Base-by-base conservation (phyloP, 1,140 invertebrate genomes). In the Hylaeus anthracinus region DNA sequence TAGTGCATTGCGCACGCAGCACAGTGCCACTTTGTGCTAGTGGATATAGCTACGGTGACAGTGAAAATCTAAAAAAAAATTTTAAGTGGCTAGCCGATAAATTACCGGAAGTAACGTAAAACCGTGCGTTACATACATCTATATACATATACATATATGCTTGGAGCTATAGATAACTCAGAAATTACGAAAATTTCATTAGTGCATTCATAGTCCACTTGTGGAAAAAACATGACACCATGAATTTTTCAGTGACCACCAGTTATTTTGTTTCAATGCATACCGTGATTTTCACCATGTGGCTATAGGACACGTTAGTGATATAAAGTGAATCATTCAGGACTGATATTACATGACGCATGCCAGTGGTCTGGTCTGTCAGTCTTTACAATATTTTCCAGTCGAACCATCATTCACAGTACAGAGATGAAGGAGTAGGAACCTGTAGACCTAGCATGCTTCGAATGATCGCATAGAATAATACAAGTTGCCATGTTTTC, bases 61-160 rank as follows among this genome's bases (percentile, higher is more conserved):
- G 88, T 89, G 87, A 87, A 84, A 83, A 82, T 70, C 58, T 73
- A 69, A 58, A 81, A 79, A 76, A 79, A 87, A 83, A 85, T 84
- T 82, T 79, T 84, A 66, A 83, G 81, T 86, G 73, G 72, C 55
- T 83, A 66, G 5, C 75, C 79, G 79, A 89, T 74, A 87, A 89
- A 90, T 90, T 90, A 86, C 92, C 92, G 92, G 91, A 92, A 93
- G 88, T 91, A 92, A 90, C 89, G 91, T 92, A 90, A 90, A 87
- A 89, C 83, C 82, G 85, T 88, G 76, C 72, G 67, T 82, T 83
- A 87, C 65, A 76, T 82, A 63, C 83, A 78, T 73, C 43, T 85
- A 72, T 77, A 43, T 75, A 81, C 67, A 56, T 72, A 74, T 15
- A 63, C 41, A 43, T 79, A n/a, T 69, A 75, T 55, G 41, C 63